phyloP scores from a whole-genome alignment of 2,113 vertebrate genomes.

The Atherinomorus stipes region DNA sequence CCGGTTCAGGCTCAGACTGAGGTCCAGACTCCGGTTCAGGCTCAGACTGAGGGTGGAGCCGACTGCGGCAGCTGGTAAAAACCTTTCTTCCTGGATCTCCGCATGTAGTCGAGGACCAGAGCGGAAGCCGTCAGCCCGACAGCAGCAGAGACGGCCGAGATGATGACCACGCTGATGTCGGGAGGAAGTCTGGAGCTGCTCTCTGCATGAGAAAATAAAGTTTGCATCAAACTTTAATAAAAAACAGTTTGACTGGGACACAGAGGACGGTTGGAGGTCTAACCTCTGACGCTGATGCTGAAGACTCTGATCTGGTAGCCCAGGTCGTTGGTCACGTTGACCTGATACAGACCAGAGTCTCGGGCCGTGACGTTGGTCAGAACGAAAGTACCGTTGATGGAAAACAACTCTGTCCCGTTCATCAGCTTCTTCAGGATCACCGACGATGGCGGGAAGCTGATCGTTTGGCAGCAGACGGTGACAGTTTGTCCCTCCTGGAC shows the following conservation, averaged over 20 bases:
- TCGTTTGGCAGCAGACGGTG: constrained; percentile 74
- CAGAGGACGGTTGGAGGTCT: background rate
- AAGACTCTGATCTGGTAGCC: constrained; percentile 75
- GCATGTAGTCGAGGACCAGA: constrained; percentile 63
- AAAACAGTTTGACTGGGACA: background rate
- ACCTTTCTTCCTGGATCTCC: constrained; percentile 74
- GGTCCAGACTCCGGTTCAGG: background rate
- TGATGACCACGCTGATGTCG: constrained; percentile 31
- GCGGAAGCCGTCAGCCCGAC: constrained; percentile 29
- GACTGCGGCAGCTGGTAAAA: constrained; percentile 75
- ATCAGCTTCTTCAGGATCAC: constrained; percentile 73
- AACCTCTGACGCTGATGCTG: constrained; percentile 78
- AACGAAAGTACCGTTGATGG: constrained; percentile 73
- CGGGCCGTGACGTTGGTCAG: constrained; percentile 74
- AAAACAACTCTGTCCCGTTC: constrained; percentile 58
- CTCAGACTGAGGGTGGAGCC: constrained; percentile 47
- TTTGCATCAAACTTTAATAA: rapidly evolving
- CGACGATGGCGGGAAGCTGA: constrained; percentile 73
- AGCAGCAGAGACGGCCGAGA: constrained; percentile 36
- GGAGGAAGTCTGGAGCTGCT: constrained; percentile 21
- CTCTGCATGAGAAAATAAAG: constrained; percentile 43
- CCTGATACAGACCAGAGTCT: constrained; percentile 79
- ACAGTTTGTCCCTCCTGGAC: constrained; percentile 81
- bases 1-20: too few species aligned
- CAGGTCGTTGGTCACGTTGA: constrained; percentile 81